Base-by-base conservation (phyloP, 2,113 vertebrate genomes). In the Lagenorhynchus albirostris region DNA sequence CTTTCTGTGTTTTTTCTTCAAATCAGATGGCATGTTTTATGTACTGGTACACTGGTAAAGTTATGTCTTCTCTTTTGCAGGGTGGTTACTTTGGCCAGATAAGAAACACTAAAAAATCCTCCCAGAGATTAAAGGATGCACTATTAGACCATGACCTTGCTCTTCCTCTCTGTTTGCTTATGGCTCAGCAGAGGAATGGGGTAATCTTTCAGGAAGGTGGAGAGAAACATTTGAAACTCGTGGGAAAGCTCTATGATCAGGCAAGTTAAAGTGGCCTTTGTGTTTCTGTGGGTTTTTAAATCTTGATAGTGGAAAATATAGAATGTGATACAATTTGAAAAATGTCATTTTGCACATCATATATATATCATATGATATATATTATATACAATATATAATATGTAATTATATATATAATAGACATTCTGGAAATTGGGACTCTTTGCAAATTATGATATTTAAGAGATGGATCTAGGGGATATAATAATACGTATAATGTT, bases 51-150 rank as follows among this genome's bases (percentile, higher is more conserved):
- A 11, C 29, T 92, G 63, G 29, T 90, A 79, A 85, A 77, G 89
- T 90, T 93, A 17, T 80, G 20, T 96, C 53, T 91, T 96, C 1
- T 97, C 53, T 92, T 97, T 2, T 86, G n/a, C 96, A 99, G 99
- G 99, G 99, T 36, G 99, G 99, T 77, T 99, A 99, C 98, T 99
- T 99, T 70, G 99, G 99, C 38, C 99, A 99, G 97, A 99, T 99
- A 96, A 99, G 99, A 97, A 99, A 99, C 98, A 99, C 99, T 21
- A 99, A 99, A 98, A 99, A 99, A 94, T 99, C 99, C 0, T 99
- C 99, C 63, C 99, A 99, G 97, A 99, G 99, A 55, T 98, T 99
- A 98, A 99, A 99, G 98, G 99, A 99, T 86, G 99, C 99, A 0
- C 99, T 99, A 23, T 95, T 99, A 95, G 99, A 99, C 97, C 99